A percentile compares a stretch with the other conserved stretches of the same genome.
Evolutionary conservation across 2,113 vertebrate genomes (phyloP).

Genomic region (Myanophis thanlyinensis): DNA sequence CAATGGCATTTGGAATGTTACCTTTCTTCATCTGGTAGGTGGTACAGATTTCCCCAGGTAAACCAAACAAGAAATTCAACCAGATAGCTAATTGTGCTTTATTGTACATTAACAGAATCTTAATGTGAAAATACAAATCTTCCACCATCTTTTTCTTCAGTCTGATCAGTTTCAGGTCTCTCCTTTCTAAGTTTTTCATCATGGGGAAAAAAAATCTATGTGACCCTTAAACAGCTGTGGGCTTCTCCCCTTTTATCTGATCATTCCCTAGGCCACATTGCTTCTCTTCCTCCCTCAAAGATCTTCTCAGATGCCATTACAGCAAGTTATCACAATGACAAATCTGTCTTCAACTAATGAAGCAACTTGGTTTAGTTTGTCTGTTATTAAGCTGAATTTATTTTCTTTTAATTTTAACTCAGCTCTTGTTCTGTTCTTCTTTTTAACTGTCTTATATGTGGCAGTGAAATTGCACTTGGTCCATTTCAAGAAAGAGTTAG

Average conservation of each 20-base stretch:
- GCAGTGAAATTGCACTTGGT: background rate
- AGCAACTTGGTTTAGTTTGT: background rate
- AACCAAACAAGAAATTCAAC: background rate
- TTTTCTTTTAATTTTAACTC: background rate
- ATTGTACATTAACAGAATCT: background rate
- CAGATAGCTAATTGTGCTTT: background rate
- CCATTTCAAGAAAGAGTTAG: background rate
- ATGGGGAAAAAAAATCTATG: too few species aligned
- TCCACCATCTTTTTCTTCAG: background rate
- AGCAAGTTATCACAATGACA: background rate
- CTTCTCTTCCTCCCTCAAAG: background rate
- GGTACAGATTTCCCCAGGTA: background rate
- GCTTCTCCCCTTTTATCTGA: background rate
- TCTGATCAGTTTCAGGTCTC: background rate
- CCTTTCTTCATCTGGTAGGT: background rate
- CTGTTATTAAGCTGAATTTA: background rate
- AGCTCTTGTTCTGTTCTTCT: background rate
- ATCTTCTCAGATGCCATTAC: background rate
- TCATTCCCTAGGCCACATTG: background rate
- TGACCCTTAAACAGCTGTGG: background rate
- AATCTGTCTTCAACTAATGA: background rate
- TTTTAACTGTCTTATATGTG: background rate
- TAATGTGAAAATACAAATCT: background rate
- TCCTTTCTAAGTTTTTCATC: background rate
- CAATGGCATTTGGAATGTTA: background rate